Evolutionary conservation across 2,888 invertebrate species (phyloP).

Genomic region (Synergus itoensis): DNA sequence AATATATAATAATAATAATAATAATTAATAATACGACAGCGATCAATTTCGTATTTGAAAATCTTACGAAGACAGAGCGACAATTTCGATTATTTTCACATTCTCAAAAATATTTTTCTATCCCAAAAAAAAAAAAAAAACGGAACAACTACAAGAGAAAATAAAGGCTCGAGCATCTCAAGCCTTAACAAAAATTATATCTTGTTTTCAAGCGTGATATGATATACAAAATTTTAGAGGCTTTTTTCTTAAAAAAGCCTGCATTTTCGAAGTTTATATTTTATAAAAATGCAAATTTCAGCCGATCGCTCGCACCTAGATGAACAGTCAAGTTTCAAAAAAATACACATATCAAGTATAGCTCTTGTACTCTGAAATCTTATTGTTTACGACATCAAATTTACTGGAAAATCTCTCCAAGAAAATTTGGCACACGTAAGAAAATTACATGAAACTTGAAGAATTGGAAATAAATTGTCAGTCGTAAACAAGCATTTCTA

Average conservation of each 20-base stretch:
- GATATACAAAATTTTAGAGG: neutral
- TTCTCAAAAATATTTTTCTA: neutral
- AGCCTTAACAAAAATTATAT: conserved; percentile 1
- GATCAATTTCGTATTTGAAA: conserved; percentile 17
- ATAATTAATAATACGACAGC: conserved; percentile 68
- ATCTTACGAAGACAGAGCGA: conserved; percentile 22
- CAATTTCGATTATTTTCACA: neutral
- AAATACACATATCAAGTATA: conserved; percentile 5
- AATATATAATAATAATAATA: conserved; percentile 67
- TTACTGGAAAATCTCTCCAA: neutral
- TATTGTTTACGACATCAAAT: neutral
- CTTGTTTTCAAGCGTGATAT: neutral
- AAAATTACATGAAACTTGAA: neutral
- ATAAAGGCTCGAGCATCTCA: conserved; percentile 1
- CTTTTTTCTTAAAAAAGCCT: neutral
- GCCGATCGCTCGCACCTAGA: conserved; percentile 10
- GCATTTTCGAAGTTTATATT: neutral
- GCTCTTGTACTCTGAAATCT: neutral
- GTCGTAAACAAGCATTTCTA: neutral
- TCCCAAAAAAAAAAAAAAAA: neutral
- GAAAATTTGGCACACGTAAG: neutral
- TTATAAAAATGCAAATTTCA: conserved; percentile 24
- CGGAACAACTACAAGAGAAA: conserved; percentile 2
- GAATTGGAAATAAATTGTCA: neutral
- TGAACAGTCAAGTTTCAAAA: conserved; percentile 30